A percentile compares a stretch with the other conserved stretches of the same genome.
These are phyloP conservation scores for Caenorhabditis afra DNA, from an alignment of 2,888 invertebrate species.

Conservation along the genomic window DNA sequence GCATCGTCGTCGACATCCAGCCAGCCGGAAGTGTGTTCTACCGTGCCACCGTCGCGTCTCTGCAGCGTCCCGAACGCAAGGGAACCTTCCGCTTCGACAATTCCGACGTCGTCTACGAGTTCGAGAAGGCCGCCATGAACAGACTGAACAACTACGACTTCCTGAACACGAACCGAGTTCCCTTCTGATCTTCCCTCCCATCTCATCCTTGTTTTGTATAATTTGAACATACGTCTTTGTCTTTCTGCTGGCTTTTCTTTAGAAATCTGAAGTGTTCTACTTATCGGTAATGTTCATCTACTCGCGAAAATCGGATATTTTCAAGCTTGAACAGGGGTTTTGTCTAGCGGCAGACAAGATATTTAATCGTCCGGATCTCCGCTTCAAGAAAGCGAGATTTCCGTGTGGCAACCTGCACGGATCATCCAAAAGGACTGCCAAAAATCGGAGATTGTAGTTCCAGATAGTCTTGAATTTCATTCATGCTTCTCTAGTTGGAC, in stretches of 20 bases:
- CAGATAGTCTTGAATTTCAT: not conserved
- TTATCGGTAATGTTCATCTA: not conserved
- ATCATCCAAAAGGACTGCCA: not conserved
- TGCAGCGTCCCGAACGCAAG: constrained; percentile 10
- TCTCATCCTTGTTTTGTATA: constrained; percentile 4
- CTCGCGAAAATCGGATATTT: too few species aligned
- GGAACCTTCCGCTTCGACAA: constrained; percentile 24
- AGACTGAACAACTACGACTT: constrained; percentile 14
- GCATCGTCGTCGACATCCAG: constrained; percentile 16
- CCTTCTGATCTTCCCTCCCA: constrained; percentile 23
- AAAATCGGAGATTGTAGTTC: not conserved
- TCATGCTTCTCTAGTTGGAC: not conserved
- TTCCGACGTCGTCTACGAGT: constrained; percentile 34
- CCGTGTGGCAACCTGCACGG: not conserved
- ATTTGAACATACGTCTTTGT: constrained; percentile 10
- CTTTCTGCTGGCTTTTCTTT: not conserved
- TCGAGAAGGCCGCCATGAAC: constrained; percentile 12
- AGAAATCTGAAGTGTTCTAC: not conserved
- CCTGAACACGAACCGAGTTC: constrained; percentile 39
- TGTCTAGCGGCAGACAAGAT: too few species aligned
- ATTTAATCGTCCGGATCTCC: too few species aligned
- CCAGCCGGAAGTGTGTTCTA: constrained; percentile 46
- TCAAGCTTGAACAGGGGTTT: too few species aligned
- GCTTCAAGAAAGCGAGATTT: too few species aligned
- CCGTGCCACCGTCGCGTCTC: constrained; percentile 43